Conservation (phyloP, 2,113 vertebrate species). For the Picathartes gymnocephalus region DNA sequence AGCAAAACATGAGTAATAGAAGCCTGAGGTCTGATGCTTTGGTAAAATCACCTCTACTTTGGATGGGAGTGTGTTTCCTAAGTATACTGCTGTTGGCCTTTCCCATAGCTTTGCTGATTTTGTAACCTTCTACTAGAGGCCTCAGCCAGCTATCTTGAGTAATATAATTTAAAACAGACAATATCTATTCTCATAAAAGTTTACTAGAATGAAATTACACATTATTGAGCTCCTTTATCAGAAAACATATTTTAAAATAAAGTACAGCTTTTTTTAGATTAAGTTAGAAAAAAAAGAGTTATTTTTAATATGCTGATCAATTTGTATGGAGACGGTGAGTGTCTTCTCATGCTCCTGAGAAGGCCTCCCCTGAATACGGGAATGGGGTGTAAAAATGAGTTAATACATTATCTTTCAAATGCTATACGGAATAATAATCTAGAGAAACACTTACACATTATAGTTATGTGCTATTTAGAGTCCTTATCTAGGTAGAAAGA, state of each 20-base stretch:
- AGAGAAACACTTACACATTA: not conserved
- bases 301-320: not conserved
- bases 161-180: conserved; percentile 1
- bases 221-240: conserved; percentile 17
- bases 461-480: conserved; percentile 27
- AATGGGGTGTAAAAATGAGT: not conserved
- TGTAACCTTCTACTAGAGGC: not conserved
- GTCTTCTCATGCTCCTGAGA: not conserved
- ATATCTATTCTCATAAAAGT: not conserved
- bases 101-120: not conserved
- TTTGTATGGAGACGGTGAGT: not conserved
- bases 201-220: not conserved
- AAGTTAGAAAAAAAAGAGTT: not conserved
- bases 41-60: not conserved
- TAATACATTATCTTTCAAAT: conserved; percentile 2
- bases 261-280: not conserved
- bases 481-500: not conserved
- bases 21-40: not conserved
- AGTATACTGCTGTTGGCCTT: not conserved
- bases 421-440: not conserved
- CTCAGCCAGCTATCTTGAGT: not conserved
- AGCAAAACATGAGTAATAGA: not conserved
- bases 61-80: not conserved
- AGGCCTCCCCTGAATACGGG: not conserved
- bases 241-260: not conserved